Evolutionary conservation across 2,888 invertebrate genomes (phyloP), one percentile per base, ranked within the genome.

Genomic region (Brenthis hecate): DNA sequence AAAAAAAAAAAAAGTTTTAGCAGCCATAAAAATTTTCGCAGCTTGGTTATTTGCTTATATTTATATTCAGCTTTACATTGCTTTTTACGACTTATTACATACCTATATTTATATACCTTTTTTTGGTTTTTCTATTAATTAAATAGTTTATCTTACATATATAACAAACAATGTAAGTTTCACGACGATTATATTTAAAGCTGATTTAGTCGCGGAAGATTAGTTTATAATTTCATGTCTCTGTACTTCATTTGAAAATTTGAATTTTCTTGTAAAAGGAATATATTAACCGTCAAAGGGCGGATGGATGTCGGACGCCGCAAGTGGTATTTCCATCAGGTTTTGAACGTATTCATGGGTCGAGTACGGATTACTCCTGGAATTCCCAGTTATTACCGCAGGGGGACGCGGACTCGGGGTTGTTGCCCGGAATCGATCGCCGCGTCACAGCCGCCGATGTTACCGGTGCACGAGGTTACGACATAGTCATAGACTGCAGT

Each of bases 371-470:
- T 84, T 76, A 77, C 80, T 90, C 83, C 86, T 88, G 92, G 92
- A 88, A 90, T 91, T 92, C 85, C 92, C 92, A 84, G 86, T 86
- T 86, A 88, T 85, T 86, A 87, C 85, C 77, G 86, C 84, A 86
- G 83, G 87, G 89, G 88, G 87, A 84, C 80, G 82, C 77, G 79
- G 80, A 77, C 78, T 81, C 82, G 88, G 80, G 92, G 91, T 91
- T 90, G 91, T 89, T 91, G 91, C 84, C 91, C 91, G 85, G 78
- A 74, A 92, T 92, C 91, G 92, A 92, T 91, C 83, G 80, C 81
- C 84, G 85, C 85, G 86, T 82, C 86, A 85, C 82, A 73, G 79
- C 76, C 76, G 76, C 67, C 74, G 76, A 77, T 85, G 84, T 85
- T 85, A 86, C 83, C 85, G 81, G 85, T 89, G 87, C 86, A 89